These are phyloP conservation scores for Drosophila parvula DNA, from an alignment of 1,140 invertebrate species.

Conservation along the genomic window DNA sequence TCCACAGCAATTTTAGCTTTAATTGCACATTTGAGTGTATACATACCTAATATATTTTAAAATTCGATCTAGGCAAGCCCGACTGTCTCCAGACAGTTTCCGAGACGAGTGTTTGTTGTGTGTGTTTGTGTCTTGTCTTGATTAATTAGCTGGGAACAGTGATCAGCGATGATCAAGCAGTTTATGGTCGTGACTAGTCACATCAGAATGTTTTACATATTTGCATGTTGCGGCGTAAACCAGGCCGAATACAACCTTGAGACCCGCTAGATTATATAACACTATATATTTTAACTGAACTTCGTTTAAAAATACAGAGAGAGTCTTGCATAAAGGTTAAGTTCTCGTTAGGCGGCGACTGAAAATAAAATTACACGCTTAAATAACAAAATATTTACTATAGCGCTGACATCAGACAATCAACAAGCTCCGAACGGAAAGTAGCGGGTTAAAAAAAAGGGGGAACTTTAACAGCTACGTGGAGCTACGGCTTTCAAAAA, in stretches of 20 bases:
- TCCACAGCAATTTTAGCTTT: not conserved
- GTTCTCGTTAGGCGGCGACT: slow-evolving; percentile 12
- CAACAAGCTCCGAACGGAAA: slow-evolving; percentile 26
- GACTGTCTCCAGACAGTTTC: slow-evolving; percentile 11
- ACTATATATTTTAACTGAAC: slow-evolving; percentile 18
- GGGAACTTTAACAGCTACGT: slow-evolving; percentile 41
- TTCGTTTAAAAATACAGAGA: slow-evolving; percentile 3
- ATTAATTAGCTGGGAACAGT: slow-evolving; percentile 76
- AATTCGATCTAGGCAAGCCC: not conserved
- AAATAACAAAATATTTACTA: slow-evolving; percentile 78
- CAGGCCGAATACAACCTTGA: slow-evolving; percentile 35
- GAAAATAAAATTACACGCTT: slow-evolving; percentile 76
- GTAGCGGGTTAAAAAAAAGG: slow-evolving; percentile 14
- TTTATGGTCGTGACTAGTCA: slow-evolving; percentile 38
- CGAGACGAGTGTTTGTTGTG: slow-evolving; percentile 3
- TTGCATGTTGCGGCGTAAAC: slow-evolving; percentile 41
- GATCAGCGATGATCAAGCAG: slow-evolving; percentile 39
- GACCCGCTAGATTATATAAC: slow-evolving; percentile 45
- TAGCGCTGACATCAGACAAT: slow-evolving; percentile 76
- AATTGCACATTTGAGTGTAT: not conserved
- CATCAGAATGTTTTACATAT: slow-evolving; percentile 43
- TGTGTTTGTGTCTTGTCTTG: slow-evolving; percentile 32
- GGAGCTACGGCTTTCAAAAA: slow-evolving; percentile 39
- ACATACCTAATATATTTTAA: not conserved
- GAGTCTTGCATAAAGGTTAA: slow-evolving; percentile 37